Evolutionary conservation across 1,140 invertebrate genomes (phyloP).

Genomic region (Zaprionus nigranus): DNA sequence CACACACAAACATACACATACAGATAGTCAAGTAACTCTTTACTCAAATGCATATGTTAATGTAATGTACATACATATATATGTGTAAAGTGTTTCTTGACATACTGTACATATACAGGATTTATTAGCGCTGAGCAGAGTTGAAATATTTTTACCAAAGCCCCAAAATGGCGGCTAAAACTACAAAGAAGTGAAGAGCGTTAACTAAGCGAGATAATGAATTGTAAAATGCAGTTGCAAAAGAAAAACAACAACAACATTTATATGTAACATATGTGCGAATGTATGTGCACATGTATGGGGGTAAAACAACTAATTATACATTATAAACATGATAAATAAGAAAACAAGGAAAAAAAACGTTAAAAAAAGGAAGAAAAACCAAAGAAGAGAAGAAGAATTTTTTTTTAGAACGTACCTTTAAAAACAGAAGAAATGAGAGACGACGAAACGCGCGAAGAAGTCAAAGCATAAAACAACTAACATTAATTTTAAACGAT

Average conservation of each 20-base stretch:
- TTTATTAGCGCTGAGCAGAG: slow-evolving; percentile 9
- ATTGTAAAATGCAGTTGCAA: slow-evolving; percentile 37
- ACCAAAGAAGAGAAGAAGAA: slow-evolving; percentile 13
- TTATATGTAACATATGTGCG: slow-evolving; percentile 35
- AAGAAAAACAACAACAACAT: slow-evolving; percentile 28
- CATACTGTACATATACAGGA: not conserved
- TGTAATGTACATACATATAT: not conserved
- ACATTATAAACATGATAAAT: slow-evolving; percentile 38
- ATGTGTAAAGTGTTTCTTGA: no score
- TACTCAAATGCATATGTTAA: no score
- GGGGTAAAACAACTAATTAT: slow-evolving; percentile 40
- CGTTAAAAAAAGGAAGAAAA: slow-evolving; percentile 1
- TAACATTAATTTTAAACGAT: slow-evolving; percentile 76
- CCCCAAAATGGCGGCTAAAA: slow-evolving; percentile 7
- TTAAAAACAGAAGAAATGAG: slow-evolving; percentile 48
- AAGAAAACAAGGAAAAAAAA: slow-evolving; percentile 8
- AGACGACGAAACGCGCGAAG: slow-evolving; percentile 17
- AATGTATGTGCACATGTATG: slow-evolving; percentile 16
- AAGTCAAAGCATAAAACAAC: slow-evolving; percentile 33
- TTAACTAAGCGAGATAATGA: slow-evolving; percentile 5
- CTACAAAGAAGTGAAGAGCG: slow-evolving; percentile 9
- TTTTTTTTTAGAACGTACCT: slow-evolving; percentile 79
- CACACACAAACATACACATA: not conserved
- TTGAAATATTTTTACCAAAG: slow-evolving; percentile 57
- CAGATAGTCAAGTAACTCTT: no score